Evolutionary conservation across 2,113 vertebrate genomes (phyloP), one percentile per base, ranked within the genome.

Genomic region (Thomomys bottae): DNA sequence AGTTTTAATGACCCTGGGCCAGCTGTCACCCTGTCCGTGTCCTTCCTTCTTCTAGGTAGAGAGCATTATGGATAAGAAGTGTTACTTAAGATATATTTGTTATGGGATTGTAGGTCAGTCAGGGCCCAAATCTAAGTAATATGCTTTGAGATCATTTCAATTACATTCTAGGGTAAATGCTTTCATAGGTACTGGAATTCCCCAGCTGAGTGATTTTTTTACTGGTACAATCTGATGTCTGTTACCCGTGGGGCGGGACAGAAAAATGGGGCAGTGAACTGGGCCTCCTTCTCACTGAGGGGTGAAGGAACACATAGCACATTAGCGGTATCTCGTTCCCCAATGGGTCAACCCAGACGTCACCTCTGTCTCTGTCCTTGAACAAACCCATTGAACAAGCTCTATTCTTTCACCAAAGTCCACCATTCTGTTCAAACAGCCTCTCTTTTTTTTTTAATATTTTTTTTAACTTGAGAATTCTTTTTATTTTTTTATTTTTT

Each of bases 91-190:
- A 75, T n/a, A n/a, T 38, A 59, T 26, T 86, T 84, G 73, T 92
- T 63, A 82, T 9, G 67, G 54, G 64, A 49, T 77, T 68, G 71
- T 61, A 92, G 71, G 32, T 87, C 89, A 89, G 32, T 87, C 89
- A 85, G 18, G 75, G 54, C 30, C 87, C 75, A 88, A 93, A 80
- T 70, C 87, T 81, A 66, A 77, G 72, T 45, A 63, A 91, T 40
- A 7, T 77, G 70, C 8, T 57, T 75, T 80, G 26, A 87, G n/a
- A 81, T 89, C 28, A 77, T 89, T 87, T 78, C 64, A 32, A 71
- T 63, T 49, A 64, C 54, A 70, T 24, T 26, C 49, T 34, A 76
- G 34, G 54, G 92, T 49, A 93, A 89, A 81, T 6, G 34, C 32
- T 84, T 82, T 81, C 61, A 64, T 78, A 84, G 9, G 61, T 38